Conservation (phyloP, 1,140 invertebrate species). For the Orussus abietinus region DNA sequence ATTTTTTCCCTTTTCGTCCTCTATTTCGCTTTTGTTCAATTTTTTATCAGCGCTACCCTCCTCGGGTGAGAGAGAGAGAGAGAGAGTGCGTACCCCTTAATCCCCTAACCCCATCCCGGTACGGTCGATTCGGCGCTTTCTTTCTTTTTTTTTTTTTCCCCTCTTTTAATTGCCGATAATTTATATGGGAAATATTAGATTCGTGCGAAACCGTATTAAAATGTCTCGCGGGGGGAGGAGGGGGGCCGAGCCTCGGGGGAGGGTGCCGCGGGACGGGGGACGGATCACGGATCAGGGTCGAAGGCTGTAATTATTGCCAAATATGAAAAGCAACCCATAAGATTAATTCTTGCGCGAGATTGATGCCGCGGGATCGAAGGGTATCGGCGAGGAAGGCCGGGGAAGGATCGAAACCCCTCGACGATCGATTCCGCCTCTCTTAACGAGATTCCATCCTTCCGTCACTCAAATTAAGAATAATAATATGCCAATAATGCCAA, state of each 20-base stretch:
- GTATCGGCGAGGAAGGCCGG: conserved; percentile 21
- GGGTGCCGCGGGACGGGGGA: conserved; percentile 3
- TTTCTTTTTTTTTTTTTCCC: conserved; percentile 38
- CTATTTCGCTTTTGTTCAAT: too few relatives aligned
- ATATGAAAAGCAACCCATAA: conserved; percentile 47
- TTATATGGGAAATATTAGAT: conserved; percentile 53
- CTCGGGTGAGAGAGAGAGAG: too few relatives aligned
- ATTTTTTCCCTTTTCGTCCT: not conserved
- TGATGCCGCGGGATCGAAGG: conserved; percentile 50
- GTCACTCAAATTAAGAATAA: conserved; percentile 48
- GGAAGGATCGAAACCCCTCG: conserved; percentile 14
- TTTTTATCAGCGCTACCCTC: too few relatives aligned
- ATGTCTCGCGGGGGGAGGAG: conserved; percentile 13
- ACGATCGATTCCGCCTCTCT: conserved; percentile 45
- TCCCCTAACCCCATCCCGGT: conserved; percentile 3
- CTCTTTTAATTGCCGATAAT: conserved; percentile 52
- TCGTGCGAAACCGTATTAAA: conserved; percentile 54
- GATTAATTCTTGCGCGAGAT: conserved; percentile 50
- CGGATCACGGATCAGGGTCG: conserved; percentile 21
- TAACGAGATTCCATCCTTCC: conserved; percentile 51
- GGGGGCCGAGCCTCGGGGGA: not conserved
- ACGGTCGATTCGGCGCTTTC: conserved; percentile 18
- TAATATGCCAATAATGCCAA: conserved; percentile 46
- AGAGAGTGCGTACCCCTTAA: conserved; percentile 7
- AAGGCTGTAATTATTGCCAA: conserved; percentile 53